Evolutionary conservation across 2,113 vertebrate genomes (phyloP), one percentile per base, ranked within the genome.

Genomic region (Tachysurus vachellii): DNA sequence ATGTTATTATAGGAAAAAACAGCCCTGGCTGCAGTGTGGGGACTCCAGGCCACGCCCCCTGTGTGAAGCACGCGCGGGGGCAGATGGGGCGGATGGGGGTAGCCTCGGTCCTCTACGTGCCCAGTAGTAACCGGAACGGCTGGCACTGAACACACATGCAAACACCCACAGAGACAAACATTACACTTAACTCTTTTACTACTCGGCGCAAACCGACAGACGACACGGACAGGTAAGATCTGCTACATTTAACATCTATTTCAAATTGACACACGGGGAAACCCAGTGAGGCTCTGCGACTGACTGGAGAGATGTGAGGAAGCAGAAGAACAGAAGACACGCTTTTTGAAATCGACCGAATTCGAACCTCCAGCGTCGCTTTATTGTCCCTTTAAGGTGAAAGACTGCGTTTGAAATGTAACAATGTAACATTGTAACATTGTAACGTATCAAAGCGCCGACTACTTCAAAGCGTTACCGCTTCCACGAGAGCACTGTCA

Each of bases 31-130:
- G 83, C 83, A 84, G 83, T 73, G 31, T 36, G 83, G 83, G 68
- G 83, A 84, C 83, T 84, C 83, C 83, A 84, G 68, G 66, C 83
- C 83, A 84, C 83, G 83, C 83, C 83, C 68, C 83, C 83, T 59
- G 68, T 71, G 83, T 64, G 50, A 83, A 14, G 61, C 59, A 28
- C 81, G 81, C 61, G 81, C 81, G 82, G 66, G 83, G 83, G 83
- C 83, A 73, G 83, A 71, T 42, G 53, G 83, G 83, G 83, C 83
- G 83, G 83, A 68, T 84, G 68, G 83, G 83, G 83, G 83, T 84
- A 73, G 83, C 83, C 83, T 84, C 66, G 68, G 66, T 73, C 10
- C 54, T 84, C 28, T 84, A 66, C 68, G 53, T 54, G 83, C 66
- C 68, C 83, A 57, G 26, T 84, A 84, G 83, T 84, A 73, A 73